Percentiles rank a stretch among this genome's conserved stretches.
Evolutionary conservation across 1,140 invertebrate species (phyloP).

Genomic region (Orius laevigatus): DNA sequence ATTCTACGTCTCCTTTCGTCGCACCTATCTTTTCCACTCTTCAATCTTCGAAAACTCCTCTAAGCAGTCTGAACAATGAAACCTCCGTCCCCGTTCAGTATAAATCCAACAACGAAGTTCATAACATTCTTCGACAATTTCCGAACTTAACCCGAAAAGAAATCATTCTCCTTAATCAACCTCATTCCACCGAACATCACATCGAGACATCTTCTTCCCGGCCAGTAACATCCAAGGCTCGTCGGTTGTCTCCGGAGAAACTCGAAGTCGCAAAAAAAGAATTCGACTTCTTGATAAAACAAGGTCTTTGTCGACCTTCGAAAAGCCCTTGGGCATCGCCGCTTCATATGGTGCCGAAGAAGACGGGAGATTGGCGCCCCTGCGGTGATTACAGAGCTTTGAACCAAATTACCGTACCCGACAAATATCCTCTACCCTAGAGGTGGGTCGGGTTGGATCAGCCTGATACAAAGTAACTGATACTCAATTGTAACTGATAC

Average conservation of each 20-base stretch:
- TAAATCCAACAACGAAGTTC: too few relatives aligned
- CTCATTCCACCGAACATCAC: background rate
- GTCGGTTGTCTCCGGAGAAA: background rate
- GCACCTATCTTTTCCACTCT: background rate
- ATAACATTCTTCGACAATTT: too few relatives aligned
- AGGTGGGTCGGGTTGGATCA: too few relatives aligned
- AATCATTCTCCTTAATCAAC: background rate
- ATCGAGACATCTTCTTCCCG: slow-evolving; percentile 24
- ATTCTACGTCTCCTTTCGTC: background rate
- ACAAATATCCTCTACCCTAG: slow-evolving; percentile 28
- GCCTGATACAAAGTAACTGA: too few relatives aligned
- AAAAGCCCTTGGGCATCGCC: background rate
- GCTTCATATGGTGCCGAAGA: too few relatives aligned
- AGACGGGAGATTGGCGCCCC: slow-evolving; percentile 17
- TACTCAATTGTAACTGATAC: too few relatives aligned
- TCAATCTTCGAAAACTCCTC: background rate
- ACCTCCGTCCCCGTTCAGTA: background rate
- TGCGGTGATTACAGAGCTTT: slow-evolving; percentile 31
- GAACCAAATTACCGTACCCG: slow-evolving; percentile 27
- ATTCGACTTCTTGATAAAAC: background rate
- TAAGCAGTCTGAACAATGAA: background rate
- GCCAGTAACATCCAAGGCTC: slow-evolving; percentile 21
- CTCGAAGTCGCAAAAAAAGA: background rate
- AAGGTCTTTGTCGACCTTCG: background rate
- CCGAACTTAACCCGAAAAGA: background rate